These are phyloP conservation scores for Euglossa dilemma DNA, from an alignment of 1,140 invertebrate species.

Conservation along the genomic window DNA sequence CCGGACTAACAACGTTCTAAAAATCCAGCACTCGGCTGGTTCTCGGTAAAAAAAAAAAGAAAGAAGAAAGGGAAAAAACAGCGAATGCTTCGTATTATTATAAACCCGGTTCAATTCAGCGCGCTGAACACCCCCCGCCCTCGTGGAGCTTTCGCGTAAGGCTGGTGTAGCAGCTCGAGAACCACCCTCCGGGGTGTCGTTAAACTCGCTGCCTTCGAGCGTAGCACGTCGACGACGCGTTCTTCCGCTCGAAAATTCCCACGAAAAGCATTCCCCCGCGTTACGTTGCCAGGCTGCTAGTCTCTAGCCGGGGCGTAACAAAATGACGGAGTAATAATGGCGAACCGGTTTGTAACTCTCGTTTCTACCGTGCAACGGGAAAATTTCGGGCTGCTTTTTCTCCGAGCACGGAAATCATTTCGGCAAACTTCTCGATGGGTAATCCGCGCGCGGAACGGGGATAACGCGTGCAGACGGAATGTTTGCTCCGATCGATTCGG, in stretches of 20 bases:
- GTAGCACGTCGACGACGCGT: constrained; percentile 23
- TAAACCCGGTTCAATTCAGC: neutral
- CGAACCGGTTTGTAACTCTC: constrained; percentile 4
- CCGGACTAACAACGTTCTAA: neutral
- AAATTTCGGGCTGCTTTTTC: neutral
- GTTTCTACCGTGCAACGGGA: neutral
- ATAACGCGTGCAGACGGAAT: too few relatives aligned
- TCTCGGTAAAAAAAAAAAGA: too few relatives aligned
- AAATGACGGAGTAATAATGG: constrained; percentile 31
- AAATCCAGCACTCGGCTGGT: neutral
- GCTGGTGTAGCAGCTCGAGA: constrained; percentile 23
- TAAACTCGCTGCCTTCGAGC: constrained; percentile 45
- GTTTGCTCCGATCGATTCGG: too few relatives aligned
- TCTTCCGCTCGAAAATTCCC: constrained; percentile 41
- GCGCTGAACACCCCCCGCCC: neutral
- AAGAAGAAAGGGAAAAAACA: too few relatives aligned
- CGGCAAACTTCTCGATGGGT: neutral
- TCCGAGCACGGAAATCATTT: neutral
- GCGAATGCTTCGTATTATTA: neutral
- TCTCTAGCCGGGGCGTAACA: neutral
- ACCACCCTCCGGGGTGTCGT: constrained; percentile 48
- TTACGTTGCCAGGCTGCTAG: neutral
- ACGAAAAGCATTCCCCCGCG: constrained; percentile 12
- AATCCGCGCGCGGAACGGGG: too few relatives aligned
- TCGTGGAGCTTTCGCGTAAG: neutral